A percentile compares a stretch with the other conserved stretches of the same genome.
phyloP scores from a whole-genome alignment of 2,113 vertebrate genomes.

The Poeciliopsis prolifica region DNA sequence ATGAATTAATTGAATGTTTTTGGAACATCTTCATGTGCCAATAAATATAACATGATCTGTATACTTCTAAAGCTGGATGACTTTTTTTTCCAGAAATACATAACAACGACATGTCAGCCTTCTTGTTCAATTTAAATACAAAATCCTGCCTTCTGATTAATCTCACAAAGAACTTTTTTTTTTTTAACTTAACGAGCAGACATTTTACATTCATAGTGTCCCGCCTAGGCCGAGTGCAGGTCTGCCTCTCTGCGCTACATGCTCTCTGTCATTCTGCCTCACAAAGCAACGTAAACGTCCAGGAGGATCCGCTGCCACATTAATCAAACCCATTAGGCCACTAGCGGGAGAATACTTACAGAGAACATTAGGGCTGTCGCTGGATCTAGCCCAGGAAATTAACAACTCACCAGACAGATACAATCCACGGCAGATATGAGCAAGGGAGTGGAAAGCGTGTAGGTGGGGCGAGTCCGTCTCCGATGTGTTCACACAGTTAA shows the following conservation, averaged over 20 bases:
- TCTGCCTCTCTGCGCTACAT: slow-evolving; percentile 41
- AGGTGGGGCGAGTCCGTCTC: slow-evolving; percentile 60
- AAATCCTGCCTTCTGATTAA: slow-evolving; percentile 61
- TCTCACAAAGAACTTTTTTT: slow-evolving; percentile 66
- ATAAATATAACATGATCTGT: too few species aligned
- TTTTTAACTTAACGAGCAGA: slow-evolving; percentile 9
- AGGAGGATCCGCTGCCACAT: slow-evolving; percentile 75
- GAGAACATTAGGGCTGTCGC: slow-evolving; percentile 75
- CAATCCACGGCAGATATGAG: slow-evolving; percentile 76
- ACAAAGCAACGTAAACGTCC: slow-evolving; percentile 79
- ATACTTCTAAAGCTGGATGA: too few species aligned
- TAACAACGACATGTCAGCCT: neutral
- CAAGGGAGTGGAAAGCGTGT: slow-evolving; percentile 67
- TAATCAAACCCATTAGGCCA: slow-evolving; percentile 82
- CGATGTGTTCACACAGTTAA: slow-evolving; percentile 48
- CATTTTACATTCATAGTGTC: slow-evolving; percentile 24
- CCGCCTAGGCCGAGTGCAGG: slow-evolving; percentile 18
- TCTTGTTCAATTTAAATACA: slow-evolving; percentile 49
- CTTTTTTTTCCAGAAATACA: too few species aligned
- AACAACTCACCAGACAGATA: slow-evolving; percentile 74
- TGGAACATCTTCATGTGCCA: too few species aligned
- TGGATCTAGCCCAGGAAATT: slow-evolving; percentile 79
- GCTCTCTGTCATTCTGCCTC: slow-evolving; percentile 72
- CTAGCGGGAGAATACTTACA: slow-evolving; percentile 74
- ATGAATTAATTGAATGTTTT: too few species aligned